Evolutionary conservation across 2,888 invertebrate species (phyloP).

Genomic region (Apoda limacodes): DNA sequence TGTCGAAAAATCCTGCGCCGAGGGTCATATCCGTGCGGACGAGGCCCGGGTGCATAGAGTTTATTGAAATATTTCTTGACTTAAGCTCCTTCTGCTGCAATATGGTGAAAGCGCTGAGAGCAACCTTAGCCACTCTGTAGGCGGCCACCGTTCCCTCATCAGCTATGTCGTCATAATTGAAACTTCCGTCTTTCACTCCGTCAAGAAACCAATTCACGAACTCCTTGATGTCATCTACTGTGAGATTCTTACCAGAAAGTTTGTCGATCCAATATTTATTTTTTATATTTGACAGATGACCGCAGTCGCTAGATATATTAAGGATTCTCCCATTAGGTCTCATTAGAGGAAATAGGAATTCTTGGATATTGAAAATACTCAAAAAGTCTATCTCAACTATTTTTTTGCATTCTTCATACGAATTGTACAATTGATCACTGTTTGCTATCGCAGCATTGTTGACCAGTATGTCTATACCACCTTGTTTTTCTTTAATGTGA

Average conservation of each 20-base stretch:
- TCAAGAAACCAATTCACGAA: constrained; percentile 25
- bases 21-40: constrained; percentile 23
- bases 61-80: constrained; percentile 22
- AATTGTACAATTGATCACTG: constrained; percentile 16
- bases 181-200: constrained; percentile 19
- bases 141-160: constrained; percentile 17
- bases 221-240: constrained; percentile 20
- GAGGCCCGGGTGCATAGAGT: constrained; percentile 25
- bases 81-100: constrained; percentile 20
- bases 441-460: constrained; percentile 27
- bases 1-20: constrained; percentile 17
- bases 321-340: constrained; percentile 25
- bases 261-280: constrained; percentile 23
- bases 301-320: constrained; percentile 24
- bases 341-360: constrained; percentile 23
- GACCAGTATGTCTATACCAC: constrained; percentile 27
- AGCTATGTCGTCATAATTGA: constrained; percentile 22
- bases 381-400: constrained; percentile 26
- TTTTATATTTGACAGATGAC: constrained; percentile 24
- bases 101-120: constrained; percentile 22
- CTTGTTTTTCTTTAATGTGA: constrained; percentile 23
- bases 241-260: constrained; percentile 19
- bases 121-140: constrained; percentile 24
- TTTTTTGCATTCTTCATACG: constrained; percentile 24
- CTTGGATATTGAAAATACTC: constrained; percentile 23